These are phyloP conservation scores for Sminthopsis crassicaudata DNA, from an alignment of 2,113 vertebrate species.

Conservation along the genomic window DNA sequence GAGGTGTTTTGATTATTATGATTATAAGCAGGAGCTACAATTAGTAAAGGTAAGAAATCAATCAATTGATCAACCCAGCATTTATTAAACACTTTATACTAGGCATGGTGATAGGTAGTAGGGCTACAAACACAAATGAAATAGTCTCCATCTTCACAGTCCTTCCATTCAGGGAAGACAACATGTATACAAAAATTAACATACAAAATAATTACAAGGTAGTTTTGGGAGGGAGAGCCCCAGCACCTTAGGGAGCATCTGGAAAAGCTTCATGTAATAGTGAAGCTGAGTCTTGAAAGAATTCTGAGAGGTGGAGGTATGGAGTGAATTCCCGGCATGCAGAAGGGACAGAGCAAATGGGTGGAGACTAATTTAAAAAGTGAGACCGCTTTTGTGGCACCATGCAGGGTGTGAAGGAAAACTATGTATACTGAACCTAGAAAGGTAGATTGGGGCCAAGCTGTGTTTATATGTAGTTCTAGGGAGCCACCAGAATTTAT, in stretches of 20 bases:
- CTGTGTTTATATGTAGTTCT: neutral
- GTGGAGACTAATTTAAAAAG: neutral
- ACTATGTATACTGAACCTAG: neutral
- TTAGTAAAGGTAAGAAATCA: neutral
- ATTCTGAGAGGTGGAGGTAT: neutral
- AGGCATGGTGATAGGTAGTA: neutral
- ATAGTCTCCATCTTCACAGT: neutral
- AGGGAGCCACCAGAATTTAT: neutral
- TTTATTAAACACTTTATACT: neutral
- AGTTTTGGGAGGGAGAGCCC: neutral
- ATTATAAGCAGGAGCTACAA: neutral
- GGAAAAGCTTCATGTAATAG: neutral
- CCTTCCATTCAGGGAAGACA: neutral
- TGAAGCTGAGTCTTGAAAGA: neutral
- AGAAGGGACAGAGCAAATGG: neutral
- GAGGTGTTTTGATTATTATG: neutral
- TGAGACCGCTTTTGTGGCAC: neutral
- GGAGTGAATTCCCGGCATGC: neutral
- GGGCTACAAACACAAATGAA: neutral
- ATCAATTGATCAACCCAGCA: neutral
- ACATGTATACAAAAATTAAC: neutral
- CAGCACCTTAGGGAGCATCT: neutral
- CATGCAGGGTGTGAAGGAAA: neutral
- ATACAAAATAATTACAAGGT: neutral
- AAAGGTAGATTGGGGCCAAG: neutral